Base-by-base conservation (phyloP, 2,888 invertebrate genomes). In the Odontomyia ornata region DNA sequence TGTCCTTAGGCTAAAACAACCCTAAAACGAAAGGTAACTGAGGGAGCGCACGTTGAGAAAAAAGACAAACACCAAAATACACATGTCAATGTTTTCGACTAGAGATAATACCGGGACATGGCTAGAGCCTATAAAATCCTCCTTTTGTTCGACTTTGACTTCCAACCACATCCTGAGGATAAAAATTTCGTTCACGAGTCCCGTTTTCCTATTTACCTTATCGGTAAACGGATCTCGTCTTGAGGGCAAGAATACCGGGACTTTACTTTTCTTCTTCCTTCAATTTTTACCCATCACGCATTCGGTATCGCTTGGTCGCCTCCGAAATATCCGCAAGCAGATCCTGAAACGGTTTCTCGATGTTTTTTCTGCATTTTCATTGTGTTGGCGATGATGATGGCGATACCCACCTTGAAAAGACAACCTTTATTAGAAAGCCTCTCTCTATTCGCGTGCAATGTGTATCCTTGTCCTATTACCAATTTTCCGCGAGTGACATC, bases 1-100 rank as follows among this genome's bases (percentile, higher is more conserved):
- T 72, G 36, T 69, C 76, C 76, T 78, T 21, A 23, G 76, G 76
- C 62, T 28, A 75, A 77, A 43, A 73, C 28, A 25, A n/a, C 62
- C 46, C 36, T 27, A 57, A 46, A 52, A 36, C 30, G 46, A 9
- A 36, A 36, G 36, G 36, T 36, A 36, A 5, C 36, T 36, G 57
- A 36, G 46, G 21, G 28, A 76, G 60, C n/a, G n/a, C 57, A 57
- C 18, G 57, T 21, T 36, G 9, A 57, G 36, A 65, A 69, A 57
- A 76, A 77, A 67, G 57, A 47, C 77, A 77, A 78, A 78, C 77
- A 78, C 77, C 75, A 13, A 30, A 73, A 57, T 73, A 73, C 73
- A 57, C 57, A 73, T 73, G 73, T 60, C 73, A 73, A 73, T 73
- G 73, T 73, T 73, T 73, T 60, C 57, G 18, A 60, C 36, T 36